These are phyloP conservation scores for Danio choprae DNA, from an alignment of 2,797 vertebrate genomes.

Conservation along the genomic window DNA sequence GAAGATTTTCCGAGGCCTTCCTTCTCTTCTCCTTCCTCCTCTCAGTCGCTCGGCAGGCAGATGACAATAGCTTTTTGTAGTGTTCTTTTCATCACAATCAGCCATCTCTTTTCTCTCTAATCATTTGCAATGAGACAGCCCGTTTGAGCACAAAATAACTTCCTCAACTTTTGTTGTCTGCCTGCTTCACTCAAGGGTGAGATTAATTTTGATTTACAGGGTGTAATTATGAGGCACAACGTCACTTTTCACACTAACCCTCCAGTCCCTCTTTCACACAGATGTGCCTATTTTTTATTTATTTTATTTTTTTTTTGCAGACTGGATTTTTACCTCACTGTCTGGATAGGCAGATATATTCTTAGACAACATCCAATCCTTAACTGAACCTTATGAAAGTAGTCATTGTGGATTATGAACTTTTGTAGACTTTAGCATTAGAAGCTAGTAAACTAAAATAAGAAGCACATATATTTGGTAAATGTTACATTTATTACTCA, in stretches of 20 bases:
- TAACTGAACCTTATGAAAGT: background rate
- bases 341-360: background rate
- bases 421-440: background rate
- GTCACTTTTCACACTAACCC: constrained; percentile 42
- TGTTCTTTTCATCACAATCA: constrained; percentile 52
- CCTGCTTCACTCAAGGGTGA: constrained; percentile 53
- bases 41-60: constrained; percentile 40
- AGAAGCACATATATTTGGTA: no score
- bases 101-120: constrained; percentile 50
- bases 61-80: constrained; percentile 52
- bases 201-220: constrained; percentile 55
- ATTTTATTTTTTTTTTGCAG: background rate
- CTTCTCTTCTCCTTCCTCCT: constrained; percentile 35
- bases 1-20: constrained; percentile 43
- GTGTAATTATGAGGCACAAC: constrained; percentile 45
- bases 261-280: constrained; percentile 17
- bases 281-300: background rate
- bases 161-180: constrained; percentile 53
- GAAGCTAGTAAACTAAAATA: no score
- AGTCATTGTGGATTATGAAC: no score
- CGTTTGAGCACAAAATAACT: constrained; percentile 58
- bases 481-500: no score
- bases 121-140: constrained; percentile 58
- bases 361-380: background rate
- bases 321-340: background rate